A percentile compares a stretch with the other conserved stretches of the same genome.
Evolutionary conservation across 2,888 invertebrate species (phyloP).

Genomic region (Drosophila fungiperda): DNA sequence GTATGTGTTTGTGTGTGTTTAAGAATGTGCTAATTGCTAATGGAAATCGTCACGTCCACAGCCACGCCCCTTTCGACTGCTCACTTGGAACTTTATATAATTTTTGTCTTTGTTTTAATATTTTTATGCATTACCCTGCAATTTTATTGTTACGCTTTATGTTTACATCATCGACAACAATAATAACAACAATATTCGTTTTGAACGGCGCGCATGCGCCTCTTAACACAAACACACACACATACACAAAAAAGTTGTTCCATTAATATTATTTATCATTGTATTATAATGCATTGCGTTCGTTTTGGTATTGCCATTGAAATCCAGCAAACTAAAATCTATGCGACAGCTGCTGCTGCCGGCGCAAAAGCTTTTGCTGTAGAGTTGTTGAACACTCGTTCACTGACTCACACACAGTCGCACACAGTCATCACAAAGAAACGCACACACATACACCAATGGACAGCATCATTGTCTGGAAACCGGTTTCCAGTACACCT

Average conservation of each 20-base stretch:
- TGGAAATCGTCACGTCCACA: constrained; percentile 56
- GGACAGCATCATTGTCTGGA: constrained; percentile 69
- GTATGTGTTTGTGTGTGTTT: constrained; percentile 20
- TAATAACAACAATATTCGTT: constrained; percentile 15
- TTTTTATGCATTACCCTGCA: constrained; percentile 35
- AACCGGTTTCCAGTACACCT: constrained; percentile 68
- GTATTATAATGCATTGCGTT: constrained; percentile 59
- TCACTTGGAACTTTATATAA: constrained; percentile 36
- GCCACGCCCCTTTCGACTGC: constrained; percentile 29
- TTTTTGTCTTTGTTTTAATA: constrained; percentile 11
- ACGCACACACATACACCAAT: constrained; percentile 14
- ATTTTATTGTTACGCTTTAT: constrained; percentile 51
- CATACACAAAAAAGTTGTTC: constrained; percentile 32
- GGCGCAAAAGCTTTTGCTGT: constrained; percentile 28
- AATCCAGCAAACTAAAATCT: constrained; percentile 42
- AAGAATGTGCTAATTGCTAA: constrained; percentile 65
- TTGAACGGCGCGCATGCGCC: constrained; percentile 59
- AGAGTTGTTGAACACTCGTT: constrained; percentile 19
- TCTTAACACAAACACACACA: constrained; percentile 36
- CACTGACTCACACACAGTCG: constrained; percentile 13
- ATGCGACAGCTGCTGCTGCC: constrained; percentile 44
- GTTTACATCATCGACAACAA: constrained; percentile 64
- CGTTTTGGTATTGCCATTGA: constrained; percentile 63
- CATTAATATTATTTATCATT: constrained; percentile 63
- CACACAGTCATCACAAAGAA: constrained; percentile 9